Percentiles rank a stretch among this genome's conserved stretches.
Evolutionary conservation across 2,113 vertebrate genomes (phyloP).

Genomic region (Tachuris rubrigastra): DNA sequence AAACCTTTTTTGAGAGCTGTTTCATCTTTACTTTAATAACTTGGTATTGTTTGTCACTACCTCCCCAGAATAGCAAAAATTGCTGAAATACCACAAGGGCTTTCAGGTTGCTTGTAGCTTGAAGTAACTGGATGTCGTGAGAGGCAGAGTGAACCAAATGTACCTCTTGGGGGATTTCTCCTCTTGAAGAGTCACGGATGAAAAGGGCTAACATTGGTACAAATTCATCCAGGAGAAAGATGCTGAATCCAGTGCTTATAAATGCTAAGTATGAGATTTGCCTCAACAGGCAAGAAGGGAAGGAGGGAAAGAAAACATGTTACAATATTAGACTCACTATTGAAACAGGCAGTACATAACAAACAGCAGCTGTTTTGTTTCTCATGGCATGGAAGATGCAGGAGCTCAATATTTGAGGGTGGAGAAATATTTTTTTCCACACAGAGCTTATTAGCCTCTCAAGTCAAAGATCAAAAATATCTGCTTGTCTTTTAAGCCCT

Average conservation of each 20-base stretch:
- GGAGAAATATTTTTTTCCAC: slow-evolving; percentile 14
- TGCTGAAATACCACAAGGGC: neutral
- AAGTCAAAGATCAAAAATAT: neutral
- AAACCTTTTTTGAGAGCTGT: neutral
- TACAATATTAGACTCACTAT: slow-evolving; percentile 27
- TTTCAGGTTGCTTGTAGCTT: neutral
- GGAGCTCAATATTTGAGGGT: neutral
- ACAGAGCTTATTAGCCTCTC: neutral
- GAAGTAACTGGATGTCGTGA: slow-evolving; percentile 4
- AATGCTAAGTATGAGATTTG: slow-evolving; percentile 16
- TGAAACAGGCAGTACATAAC: slow-evolving; percentile 36
- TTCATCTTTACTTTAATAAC: slow-evolving; percentile 9
- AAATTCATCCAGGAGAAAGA: slow-evolving; percentile 39
- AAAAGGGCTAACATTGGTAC: slow-evolving; percentile 38
- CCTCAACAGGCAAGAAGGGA: neutral
- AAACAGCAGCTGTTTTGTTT: slow-evolving; percentile 55
- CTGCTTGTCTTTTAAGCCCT: neutral
- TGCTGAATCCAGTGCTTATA: slow-evolving; percentile 22
- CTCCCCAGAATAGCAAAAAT: neutral
- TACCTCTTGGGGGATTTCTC: slow-evolving; percentile 10
- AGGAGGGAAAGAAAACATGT: slow-evolving; percentile 18
- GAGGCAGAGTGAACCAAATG: neutral
- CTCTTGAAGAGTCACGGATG: neutral
- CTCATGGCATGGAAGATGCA: neutral
- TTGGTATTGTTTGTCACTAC: neutral